These are phyloP conservation scores for Tenodera sinensis DNA, from an alignment of 2,888 invertebrate genomes.

Conservation along the genomic window DNA sequence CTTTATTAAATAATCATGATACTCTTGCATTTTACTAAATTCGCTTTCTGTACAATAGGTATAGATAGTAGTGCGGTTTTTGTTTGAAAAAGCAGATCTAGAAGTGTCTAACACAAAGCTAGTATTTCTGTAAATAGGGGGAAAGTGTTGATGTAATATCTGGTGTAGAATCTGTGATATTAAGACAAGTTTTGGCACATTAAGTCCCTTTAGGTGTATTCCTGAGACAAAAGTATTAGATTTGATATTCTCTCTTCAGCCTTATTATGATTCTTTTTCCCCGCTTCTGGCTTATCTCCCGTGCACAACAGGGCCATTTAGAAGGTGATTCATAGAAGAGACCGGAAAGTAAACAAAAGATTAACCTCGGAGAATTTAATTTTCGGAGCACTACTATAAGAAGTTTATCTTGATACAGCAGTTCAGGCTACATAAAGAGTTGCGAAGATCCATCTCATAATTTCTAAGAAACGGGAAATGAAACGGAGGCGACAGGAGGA, in stretches of 20 bases:
- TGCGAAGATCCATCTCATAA: conserved; percentile 29
- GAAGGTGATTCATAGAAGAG: neutral
- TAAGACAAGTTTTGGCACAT: too few relatives aligned
- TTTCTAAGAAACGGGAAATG: conserved; percentile 27
- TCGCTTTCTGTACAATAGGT: too few relatives aligned
- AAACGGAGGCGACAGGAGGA: conserved; percentile 24
- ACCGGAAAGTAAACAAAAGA: neutral
- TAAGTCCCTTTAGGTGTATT: too few relatives aligned
- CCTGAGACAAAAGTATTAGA: too few relatives aligned
- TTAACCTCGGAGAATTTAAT: conserved; percentile 13
- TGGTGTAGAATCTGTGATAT: too few relatives aligned
- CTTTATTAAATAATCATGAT: too few relatives aligned
- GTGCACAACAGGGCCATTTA: neutral
- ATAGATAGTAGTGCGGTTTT: too few relatives aligned
- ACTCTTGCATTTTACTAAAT: too few relatives aligned
- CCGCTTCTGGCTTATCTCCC: neutral
- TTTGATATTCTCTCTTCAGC: neutral
- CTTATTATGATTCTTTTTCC: neutral
- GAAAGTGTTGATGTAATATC: too few relatives aligned
- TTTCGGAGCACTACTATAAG: neutral
- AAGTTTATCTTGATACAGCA: conserved; percentile 12
- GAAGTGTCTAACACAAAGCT: too few relatives aligned
- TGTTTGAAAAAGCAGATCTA: too few relatives aligned
- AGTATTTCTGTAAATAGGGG: too few relatives aligned
- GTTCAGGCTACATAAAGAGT: conserved; percentile 4